Percentiles rank a stretch among this genome's conserved stretches.
phyloP scores from a whole-genome alignment of 2,113 vertebrate species.

The Ochotona curzoniae region DNA sequence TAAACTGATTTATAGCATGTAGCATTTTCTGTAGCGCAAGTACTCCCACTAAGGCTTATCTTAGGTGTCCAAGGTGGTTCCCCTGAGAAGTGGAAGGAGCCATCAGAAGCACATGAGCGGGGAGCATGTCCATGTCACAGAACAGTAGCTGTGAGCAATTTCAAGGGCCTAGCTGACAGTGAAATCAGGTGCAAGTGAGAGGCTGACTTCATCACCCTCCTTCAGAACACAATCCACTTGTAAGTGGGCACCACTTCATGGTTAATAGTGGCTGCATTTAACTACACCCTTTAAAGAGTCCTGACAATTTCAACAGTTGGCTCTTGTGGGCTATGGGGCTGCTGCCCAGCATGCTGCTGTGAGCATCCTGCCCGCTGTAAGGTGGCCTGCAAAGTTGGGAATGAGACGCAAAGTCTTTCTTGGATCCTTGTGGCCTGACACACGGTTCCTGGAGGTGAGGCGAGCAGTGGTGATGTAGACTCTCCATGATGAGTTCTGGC shows the following conservation, averaged over 20 bases:
- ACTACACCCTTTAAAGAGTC: background rate
- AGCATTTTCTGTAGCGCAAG: background rate
- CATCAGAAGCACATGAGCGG: accelerated
- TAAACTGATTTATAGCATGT: background rate
- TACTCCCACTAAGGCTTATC: background rate
- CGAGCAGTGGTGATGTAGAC: background rate
- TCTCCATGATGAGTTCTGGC: background rate
- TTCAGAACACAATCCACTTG: background rate
- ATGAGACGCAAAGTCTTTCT: background rate
- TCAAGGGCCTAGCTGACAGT: background rate
- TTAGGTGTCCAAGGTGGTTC: background rate
- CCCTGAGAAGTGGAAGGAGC: background rate
- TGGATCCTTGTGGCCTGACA: constrained; percentile 6
- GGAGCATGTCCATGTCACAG: background rate
- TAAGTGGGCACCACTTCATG: background rate
- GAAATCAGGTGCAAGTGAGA: background rate
- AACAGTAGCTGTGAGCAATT: background rate
- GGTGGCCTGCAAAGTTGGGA: background rate
- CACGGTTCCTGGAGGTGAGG: background rate
- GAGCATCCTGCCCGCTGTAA: background rate
- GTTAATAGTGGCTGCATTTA: background rate
- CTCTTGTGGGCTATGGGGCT: background rate
- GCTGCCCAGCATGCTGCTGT: background rate
- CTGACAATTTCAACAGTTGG: background rate
- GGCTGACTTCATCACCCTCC: background rate